phyloP scores from a whole-genome alignment of 2,113 vertebrate genomes.

The Syngnathus typhle region DNA sequence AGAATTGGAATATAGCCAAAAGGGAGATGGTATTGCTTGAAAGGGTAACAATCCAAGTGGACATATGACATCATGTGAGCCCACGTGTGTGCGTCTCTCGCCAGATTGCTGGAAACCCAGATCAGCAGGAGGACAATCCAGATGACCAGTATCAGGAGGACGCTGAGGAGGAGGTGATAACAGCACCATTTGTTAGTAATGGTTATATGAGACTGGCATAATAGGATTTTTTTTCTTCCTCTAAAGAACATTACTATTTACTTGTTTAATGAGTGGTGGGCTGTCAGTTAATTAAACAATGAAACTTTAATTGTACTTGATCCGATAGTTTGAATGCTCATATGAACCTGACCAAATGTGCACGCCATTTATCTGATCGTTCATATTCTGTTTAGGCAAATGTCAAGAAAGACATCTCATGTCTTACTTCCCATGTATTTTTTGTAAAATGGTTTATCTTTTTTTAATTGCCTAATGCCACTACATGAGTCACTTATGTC shows the following conservation, averaged over 20 bases:
- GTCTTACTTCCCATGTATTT: not conserved
- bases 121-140: constrained; percentile 91
- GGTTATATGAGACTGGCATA: not conserved
- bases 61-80: not conserved
- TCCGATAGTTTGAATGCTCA: no score
- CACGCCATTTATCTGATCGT: no score
- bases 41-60: not conserved
- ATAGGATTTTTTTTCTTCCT: not conserved
- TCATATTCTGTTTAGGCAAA: no score
- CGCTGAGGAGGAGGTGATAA: constrained; percentile 85
- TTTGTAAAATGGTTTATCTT: not conserved
- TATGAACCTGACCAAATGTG: no score
- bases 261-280: no score
- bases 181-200: not conserved
- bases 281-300: no score
- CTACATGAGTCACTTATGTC: not conserved
- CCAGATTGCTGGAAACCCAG: constrained; percentile 94
- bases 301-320: no score
- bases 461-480: not conserved
- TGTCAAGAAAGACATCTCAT: not conserved
- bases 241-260: not conserved
- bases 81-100: not conserved
- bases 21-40: not conserved
- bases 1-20: not conserved
- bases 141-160: constrained; percentile 98